Percentiles rank a stretch among this genome's conserved stretches.
Conservation (phyloP, 2,113 vertebrate species). For the Pteropus alecto region DNA sequence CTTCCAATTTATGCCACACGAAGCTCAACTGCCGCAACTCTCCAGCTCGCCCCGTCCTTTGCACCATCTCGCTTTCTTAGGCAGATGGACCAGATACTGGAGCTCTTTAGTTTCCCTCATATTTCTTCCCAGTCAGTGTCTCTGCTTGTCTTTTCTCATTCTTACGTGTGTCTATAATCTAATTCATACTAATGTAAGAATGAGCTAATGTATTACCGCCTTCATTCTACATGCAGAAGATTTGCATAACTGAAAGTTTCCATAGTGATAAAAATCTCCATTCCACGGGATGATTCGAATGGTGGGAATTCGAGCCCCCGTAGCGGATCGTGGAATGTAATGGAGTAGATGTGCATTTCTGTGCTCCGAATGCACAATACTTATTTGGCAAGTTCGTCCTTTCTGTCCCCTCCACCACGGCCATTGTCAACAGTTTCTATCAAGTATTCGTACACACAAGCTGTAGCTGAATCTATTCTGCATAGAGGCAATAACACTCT, state of each 20-base stretch:
- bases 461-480: neutral
- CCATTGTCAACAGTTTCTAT: neutral
- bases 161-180: neutral
- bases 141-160: neutral
- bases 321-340: neutral
- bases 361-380: neutral
- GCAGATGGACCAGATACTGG: neutral
- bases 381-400: accelerated
- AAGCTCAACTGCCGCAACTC: neutral
- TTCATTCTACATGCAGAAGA: neutral
- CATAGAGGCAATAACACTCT: neutral
- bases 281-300: neutral
- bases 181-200: neutral
- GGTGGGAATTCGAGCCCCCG: neutral
- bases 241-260: neutral
- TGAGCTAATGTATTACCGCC: neutral
- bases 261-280: neutral
- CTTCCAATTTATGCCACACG: neutral
- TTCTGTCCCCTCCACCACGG: neutral
- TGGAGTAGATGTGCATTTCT: neutral
- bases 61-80: neutral
- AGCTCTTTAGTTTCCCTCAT: neutral
- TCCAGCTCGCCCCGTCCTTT: neutral
- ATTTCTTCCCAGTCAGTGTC: neutral
- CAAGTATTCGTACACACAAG: neutral